Percentiles rank a stretch among this genome's conserved stretches.
Evolutionary conservation across 1,140 invertebrate genomes (phyloP).

Genomic region (Pygmarrhopalites habei): DNA sequence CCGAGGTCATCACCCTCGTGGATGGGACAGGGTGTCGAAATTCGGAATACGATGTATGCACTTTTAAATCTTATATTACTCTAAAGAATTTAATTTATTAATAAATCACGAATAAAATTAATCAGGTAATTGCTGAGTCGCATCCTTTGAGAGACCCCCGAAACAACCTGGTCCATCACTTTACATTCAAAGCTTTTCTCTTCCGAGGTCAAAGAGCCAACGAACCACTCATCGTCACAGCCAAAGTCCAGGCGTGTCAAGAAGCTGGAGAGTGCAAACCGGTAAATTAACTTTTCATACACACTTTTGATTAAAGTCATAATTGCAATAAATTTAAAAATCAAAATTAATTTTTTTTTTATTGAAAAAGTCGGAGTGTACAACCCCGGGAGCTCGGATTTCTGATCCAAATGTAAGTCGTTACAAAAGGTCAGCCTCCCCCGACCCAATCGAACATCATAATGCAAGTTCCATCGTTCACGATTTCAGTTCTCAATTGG

Average conservation of each 20-base stretch:
- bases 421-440: conserved; percentile 19
- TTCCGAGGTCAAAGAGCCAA: conserved; percentile 37
- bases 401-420: neutral
- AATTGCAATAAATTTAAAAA: too few relatives aligned
- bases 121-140: conserved; percentile 32
- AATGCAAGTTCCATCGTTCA: conserved; percentile 30
- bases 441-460: conserved; percentile 18
- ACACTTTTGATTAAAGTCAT: neutral
- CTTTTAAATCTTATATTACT: neutral
- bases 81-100: too few relatives aligned
- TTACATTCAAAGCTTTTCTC: conserved; percentile 38
- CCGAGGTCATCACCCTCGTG: conserved; percentile 38
- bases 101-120: too few relatives aligned
- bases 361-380: too few relatives aligned
- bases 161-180: conserved; percentile 38
- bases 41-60: conserved; percentile 26
- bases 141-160: conserved; percentile 32
- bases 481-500: conserved; percentile 30
- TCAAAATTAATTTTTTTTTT: neutral
- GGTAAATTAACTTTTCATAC: conserved; percentile 1
- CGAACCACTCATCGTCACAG: conserved; percentile 38
- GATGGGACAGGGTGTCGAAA: conserved; percentile 35
- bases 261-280: conserved; percentile 23
- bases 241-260: conserved; percentile 38
- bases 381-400: neutral